phyloP scores from a whole-genome alignment of 2,797 vertebrate genomes.

The Semotilus atromaculatus region DNA sequence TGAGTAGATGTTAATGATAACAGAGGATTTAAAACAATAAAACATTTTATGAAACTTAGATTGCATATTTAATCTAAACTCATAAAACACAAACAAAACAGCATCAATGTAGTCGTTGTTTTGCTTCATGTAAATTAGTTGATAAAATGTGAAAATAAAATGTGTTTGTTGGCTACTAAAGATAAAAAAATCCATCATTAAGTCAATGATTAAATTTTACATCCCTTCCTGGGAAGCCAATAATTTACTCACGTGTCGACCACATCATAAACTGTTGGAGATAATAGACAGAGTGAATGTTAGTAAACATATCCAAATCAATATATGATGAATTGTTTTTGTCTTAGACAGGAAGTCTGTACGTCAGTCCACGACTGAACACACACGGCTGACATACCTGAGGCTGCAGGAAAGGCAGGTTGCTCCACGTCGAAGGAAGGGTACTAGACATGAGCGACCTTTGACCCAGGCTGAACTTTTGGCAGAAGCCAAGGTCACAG shows the following conservation, averaged over 20 bases:
- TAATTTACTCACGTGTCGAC: neutral
- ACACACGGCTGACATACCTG: constrained; percentile 91
- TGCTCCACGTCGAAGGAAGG: constrained; percentile 89
- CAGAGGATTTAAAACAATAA: neutral
- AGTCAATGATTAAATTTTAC: neutral
- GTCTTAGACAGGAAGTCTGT: constrained; percentile 89
- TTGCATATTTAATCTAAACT: neutral
- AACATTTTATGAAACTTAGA: too few species aligned
- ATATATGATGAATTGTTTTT: neutral
- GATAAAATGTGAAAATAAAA: neutral
- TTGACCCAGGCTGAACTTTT: constrained; percentile 94
- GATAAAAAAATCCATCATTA: neutral
- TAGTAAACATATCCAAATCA: neutral
- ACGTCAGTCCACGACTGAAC: constrained; percentile 94
- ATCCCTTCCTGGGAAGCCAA: neutral
- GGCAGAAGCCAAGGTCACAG: constrained; percentile 91
- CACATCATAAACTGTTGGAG: neutral
- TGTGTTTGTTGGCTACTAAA: neutral
- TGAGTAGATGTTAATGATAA: neutral
- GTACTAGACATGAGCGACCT: constrained; percentile 85
- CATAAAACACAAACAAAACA: constrained; percentile 5
- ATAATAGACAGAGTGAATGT: neutral
- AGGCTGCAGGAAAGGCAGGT: constrained; percentile 92
- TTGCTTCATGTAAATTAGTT: neutral
- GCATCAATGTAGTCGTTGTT: neutral